Percentiles rank a stretch among this genome's conserved stretches.
These are phyloP conservation scores for Diploptera punctata DNA, from an alignment of 2,888 invertebrate genomes.

Conservation along the genomic window DNA sequence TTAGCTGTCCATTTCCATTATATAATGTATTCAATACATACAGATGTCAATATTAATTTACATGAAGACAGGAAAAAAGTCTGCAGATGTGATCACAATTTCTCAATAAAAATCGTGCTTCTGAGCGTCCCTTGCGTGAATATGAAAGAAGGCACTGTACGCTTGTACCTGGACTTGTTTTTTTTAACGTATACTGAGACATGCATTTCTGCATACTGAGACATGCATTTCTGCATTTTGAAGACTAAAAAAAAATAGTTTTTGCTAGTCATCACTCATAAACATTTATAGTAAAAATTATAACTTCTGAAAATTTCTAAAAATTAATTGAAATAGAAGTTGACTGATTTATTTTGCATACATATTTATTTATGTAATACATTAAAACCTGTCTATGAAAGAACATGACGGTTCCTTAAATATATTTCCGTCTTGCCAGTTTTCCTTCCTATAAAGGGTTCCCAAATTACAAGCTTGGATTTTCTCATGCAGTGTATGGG, in stretches of 20 bases:
- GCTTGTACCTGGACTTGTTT: slow-evolving; percentile 28
- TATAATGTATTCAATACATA: no score
- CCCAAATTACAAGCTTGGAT: no score
- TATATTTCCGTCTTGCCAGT: no score
- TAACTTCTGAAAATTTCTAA: slow-evolving; percentile 6
- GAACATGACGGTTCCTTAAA: no score
- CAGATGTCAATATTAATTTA: slow-evolving; percentile 40
- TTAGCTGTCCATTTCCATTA: no score
- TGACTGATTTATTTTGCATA: no score
- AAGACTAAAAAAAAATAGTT: slow-evolving; percentile 26
- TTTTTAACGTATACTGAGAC: slow-evolving; percentile 37
- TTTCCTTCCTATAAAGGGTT: no score
- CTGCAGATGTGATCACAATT: slow-evolving; percentile 28
- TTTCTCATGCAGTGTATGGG: no score
- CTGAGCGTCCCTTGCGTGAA: slow-evolving; percentile 26
- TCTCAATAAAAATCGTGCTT: slow-evolving; percentile 32
- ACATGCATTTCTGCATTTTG: slow-evolving; percentile 35
- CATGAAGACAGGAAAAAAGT: slow-evolving; percentile 38
- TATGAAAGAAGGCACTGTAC: slow-evolving; percentile 32
- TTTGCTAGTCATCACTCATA: slow-evolving; percentile 30
- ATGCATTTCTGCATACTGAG: slow-evolving; percentile 37
- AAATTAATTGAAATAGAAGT: no score
- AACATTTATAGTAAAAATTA: slow-evolving; percentile 29
- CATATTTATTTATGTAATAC: no score
- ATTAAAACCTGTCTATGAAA: no score